These are phyloP conservation scores for Clistopyga incitator DNA, from an alignment of 2,888 invertebrate species.

Conservation along the genomic window DNA sequence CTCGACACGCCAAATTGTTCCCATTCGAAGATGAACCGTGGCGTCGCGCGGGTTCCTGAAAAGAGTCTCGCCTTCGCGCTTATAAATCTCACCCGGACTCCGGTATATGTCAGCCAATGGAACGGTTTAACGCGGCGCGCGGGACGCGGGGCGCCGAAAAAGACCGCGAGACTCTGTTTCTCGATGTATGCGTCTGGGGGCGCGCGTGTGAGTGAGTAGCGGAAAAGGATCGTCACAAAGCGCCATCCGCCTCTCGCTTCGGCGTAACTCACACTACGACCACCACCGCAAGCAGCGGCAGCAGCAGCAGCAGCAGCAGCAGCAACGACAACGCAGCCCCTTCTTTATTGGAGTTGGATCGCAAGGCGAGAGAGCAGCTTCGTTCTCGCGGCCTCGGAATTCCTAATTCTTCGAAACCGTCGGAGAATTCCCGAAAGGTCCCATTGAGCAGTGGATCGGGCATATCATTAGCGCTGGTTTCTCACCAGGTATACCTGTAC, in stretches of 20 bases:
- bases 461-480: constrained; percentile 82
- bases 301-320: constrained; percentile 35
- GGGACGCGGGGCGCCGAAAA: constrained; percentile 51
- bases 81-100: constrained; percentile 76
- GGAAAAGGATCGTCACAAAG: constrained; percentile 67
- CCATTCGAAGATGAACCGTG: constrained; percentile 79
- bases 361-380: constrained; percentile 50
- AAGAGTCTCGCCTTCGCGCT: constrained; percentile 77
- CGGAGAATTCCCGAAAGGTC: constrained; percentile 84
- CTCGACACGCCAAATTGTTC: constrained; percentile 79
- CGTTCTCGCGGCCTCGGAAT: constrained; percentile 81
- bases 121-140: constrained; percentile 46
- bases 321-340: constrained; percentile 41
- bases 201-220: constrained; percentile 36
- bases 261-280: constrained; percentile 43
- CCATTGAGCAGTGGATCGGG: constrained; percentile 80
- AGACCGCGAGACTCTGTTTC: constrained; percentile 45
- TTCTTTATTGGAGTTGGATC: constrained; percentile 65
- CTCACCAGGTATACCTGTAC: constrained; percentile 75
- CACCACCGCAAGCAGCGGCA: constrained; percentile 32
- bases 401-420: constrained; percentile 84
- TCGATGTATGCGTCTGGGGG: background rate
- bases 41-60: constrained; percentile 74
- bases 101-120: constrained; percentile 46
- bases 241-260: constrained; percentile 57